phyloP scores from a whole-genome alignment of 2,888 invertebrate species.

The Ennomos quercinarius region DNA sequence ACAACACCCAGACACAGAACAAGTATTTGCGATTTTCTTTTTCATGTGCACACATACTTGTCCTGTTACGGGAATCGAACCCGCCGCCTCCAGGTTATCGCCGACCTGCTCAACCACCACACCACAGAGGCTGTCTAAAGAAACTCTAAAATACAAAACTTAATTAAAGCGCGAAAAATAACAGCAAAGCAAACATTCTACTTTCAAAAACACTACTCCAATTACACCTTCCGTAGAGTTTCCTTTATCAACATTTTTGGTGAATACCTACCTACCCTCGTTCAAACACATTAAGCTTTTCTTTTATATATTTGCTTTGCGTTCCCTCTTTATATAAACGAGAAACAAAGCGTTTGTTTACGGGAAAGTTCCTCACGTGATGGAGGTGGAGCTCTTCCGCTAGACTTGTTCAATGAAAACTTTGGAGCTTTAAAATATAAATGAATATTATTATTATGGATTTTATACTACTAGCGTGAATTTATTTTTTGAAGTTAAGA shows the following conservation, averaged over 20 bases:
- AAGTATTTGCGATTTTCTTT: too few relatives aligned
- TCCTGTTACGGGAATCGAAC: too few relatives aligned
- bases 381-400: not conserved
- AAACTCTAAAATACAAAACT: too few relatives aligned
- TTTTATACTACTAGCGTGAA: too few relatives aligned
- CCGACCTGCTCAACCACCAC: too few relatives aligned
- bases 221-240: conserved; percentile 3
- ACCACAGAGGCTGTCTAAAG: too few relatives aligned
- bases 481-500: too few relatives aligned
- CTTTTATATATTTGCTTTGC: conserved; percentile 9
- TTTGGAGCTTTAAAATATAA: too few relatives aligned
- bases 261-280: conserved; percentile 6
- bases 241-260: conserved; percentile 4
- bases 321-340: conserved; percentile 8
- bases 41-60: too few relatives aligned
- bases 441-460: too few relatives aligned
- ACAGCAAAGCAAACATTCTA: not conserved
- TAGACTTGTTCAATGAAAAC: not conserved
- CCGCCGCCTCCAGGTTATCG: too few relatives aligned
- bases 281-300: conserved; percentile 9
- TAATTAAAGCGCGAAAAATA: not conserved
- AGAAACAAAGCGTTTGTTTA: conserved; percentile 11
- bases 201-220: not conserved
- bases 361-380: conserved; percentile 4
- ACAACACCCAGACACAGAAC: too few relatives aligned